Conservation (phyloP, 2,113 vertebrate species). For the Xenopus laevis region DNA sequence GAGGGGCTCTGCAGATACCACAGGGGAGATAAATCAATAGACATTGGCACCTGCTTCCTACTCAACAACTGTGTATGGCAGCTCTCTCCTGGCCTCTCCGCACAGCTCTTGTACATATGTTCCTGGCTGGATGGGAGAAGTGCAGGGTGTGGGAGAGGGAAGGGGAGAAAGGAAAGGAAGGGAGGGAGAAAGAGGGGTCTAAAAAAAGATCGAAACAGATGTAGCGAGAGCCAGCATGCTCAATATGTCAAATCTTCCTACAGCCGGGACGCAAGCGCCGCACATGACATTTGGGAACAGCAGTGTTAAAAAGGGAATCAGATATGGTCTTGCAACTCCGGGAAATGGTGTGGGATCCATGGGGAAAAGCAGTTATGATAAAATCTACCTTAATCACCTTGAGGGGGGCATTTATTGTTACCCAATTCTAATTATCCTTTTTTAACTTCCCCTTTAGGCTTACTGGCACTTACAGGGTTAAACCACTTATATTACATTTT, state of each 20-base stretch:
- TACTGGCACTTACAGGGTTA: no score
- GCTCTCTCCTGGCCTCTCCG: neutral
- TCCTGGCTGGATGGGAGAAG: constrained; percentile 26
- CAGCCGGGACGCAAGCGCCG: neutral
- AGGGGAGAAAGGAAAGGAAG: neutral
- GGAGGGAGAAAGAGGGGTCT: constrained; percentile 3
- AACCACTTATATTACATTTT: no score
- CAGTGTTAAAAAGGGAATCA: neutral
- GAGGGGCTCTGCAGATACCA: neutral
- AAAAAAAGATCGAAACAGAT: constrained; percentile 45
- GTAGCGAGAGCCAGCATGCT: neutral
- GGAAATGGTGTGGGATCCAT: no score
- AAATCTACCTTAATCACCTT: no score
- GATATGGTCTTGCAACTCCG: no score
- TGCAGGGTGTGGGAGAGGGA: neutral
- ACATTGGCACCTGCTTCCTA: constrained; percentile 43
- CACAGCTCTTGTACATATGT: constrained; percentile 10
- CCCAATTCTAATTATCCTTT: no score
- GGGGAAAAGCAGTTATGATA: no score
- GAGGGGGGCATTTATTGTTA: no score
- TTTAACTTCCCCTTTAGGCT: no score
- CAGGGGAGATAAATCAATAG: constrained; percentile 24
- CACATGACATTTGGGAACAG: neutral
- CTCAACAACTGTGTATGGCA: constrained; percentile 41
- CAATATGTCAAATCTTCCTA: constrained; percentile 4